Evolutionary conservation across 1,140 invertebrate genomes (phyloP), one percentile per base, ranked within the genome.

Genomic region (Drosophila bocqueti): DNA sequence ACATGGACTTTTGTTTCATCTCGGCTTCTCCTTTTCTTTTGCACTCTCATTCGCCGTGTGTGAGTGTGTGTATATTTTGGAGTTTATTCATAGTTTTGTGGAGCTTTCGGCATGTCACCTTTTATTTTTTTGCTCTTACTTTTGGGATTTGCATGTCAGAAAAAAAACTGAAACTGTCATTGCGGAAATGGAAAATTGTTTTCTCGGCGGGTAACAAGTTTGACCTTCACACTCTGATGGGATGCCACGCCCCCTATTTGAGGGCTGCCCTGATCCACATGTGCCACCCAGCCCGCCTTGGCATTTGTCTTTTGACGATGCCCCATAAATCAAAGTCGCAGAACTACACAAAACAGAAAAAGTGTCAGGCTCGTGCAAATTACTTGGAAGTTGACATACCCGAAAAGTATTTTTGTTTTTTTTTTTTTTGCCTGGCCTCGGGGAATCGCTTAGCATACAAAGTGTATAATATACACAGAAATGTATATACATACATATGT

Each of bases 1-100:
- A 89, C 85, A 90, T 78, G 75, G 84, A 87, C 85, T 89, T 86
- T 89, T 89, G 83, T 87, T 87, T 84, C 84, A 87, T 78, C 84
- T 67, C 52, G 65, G 64, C 47, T 79, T 54, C 60, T 45, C 34
- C 65, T 54, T 54, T 69, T 66, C 34, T 66, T 79, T 69, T 47
- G 49, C 49, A n/a, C 24, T 46, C 46, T 26, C 29, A 55, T 63
- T 47, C 40, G 68, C 55, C 4, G 43, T 46, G 45, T 26, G 8
- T 26, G 8, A 5, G 4, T 13, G 6, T 24, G 29, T 24, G 36
- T 40, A 18, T 55, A n/a, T 26, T 24, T 42, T 21, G 18, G 45
- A 72, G 36, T 73, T 73, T 73, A 73, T 73, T 73, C 71, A 73
- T 73, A 73, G 71, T 73, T 73, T 61, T 73, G 49, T 46, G 64